A percentile compares a stretch with the other conserved stretches of the same genome.
Conservation (phyloP, 2,113 vertebrate species). For the Synchiropus splendidus region DNA sequence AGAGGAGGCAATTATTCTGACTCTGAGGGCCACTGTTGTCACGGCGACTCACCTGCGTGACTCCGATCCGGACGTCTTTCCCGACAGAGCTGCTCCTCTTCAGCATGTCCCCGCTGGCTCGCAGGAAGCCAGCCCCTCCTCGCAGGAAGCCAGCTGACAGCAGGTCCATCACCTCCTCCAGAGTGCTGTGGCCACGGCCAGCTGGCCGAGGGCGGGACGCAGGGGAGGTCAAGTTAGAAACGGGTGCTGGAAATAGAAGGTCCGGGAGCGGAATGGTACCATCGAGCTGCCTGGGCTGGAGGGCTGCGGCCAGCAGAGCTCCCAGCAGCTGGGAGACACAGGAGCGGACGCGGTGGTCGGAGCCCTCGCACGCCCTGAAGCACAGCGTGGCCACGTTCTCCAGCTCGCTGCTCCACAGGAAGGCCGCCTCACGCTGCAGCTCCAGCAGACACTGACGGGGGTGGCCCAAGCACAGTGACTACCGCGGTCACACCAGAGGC, state of each 20-base stretch:
- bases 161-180: slow-evolving; percentile 85
- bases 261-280: slow-evolving; percentile 5
- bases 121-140: slow-evolving; percentile 81
- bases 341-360: slow-evolving; percentile 79
- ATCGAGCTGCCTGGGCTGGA: slow-evolving; percentile 59
- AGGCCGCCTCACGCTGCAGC: slow-evolving; percentile 84
- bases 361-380: slow-evolving; percentile 90
- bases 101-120: slow-evolving; percentile 85
- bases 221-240: neutral
- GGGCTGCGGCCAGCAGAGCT: slow-evolving; percentile 76
- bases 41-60: slow-evolving; percentile 74
- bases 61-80: slow-evolving; percentile 79
- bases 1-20: neutral
- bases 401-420: slow-evolving; percentile 85
- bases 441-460: slow-evolving; percentile 80
- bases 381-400: slow-evolving; percentile 84
- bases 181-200: slow-evolving; percentile 54
- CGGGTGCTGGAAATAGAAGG: too few relatives aligned
- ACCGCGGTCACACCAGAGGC: neutral
- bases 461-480: neutral
- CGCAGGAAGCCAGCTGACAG: slow-evolving; percentile 81
- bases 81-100: slow-evolving; percentile 83
- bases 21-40: too few relatives aligned
- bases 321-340: slow-evolving; percentile 82
- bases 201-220: slow-evolving; percentile 49